A percentile compares a stretch with the other conserved stretches of the same genome.
Evolutionary conservation across 2,113 vertebrate genomes (phyloP).

Genomic region (Rhinichthys klamathensis): DNA sequence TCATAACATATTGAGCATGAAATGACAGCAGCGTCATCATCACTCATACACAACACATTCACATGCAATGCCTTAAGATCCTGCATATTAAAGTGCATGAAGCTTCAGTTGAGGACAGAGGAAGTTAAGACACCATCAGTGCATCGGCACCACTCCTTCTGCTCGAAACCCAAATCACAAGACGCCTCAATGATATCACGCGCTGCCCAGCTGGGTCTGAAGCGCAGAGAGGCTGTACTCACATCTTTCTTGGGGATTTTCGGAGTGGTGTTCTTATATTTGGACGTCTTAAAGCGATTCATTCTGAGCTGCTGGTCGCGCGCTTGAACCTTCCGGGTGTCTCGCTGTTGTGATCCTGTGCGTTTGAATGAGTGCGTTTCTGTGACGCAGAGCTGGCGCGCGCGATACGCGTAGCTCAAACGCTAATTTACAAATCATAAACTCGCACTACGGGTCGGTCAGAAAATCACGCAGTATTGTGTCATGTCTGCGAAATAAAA

Average conservation of each 20-base stretch:
- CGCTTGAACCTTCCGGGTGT: constrained; percentile 77
- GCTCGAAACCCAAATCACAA: constrained; percentile 26
- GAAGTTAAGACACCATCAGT: constrained; percentile 64
- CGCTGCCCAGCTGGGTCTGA: too few species aligned
- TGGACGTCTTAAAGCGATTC: constrained; percentile 92
- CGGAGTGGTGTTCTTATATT: constrained; percentile 89
- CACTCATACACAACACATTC: background rate
- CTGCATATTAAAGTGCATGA: background rate
- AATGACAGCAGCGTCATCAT: background rate
- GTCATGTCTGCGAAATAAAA: background rate
- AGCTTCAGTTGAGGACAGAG: constrained; percentile 58
- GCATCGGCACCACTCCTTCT: constrained; percentile 56
- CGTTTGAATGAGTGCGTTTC: constrained; percentile 21
- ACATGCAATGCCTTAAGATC: too few species aligned
- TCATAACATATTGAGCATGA: background rate
- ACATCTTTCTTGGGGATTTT: constrained; percentile 85
- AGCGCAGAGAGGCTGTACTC: constrained; percentile 63
- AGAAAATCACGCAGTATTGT: background rate
- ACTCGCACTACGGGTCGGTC: background rate
- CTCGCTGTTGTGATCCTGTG: constrained; percentile 57
- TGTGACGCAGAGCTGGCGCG: constrained; percentile 46
- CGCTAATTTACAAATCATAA: constrained; percentile 15
- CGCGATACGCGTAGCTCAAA: background rate
- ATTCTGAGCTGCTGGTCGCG: constrained; percentile 73
- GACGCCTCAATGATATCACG: background rate